Conservation (phyloP, 1,140 invertebrate species). For the Aphelenchoides avenae region DNA sequence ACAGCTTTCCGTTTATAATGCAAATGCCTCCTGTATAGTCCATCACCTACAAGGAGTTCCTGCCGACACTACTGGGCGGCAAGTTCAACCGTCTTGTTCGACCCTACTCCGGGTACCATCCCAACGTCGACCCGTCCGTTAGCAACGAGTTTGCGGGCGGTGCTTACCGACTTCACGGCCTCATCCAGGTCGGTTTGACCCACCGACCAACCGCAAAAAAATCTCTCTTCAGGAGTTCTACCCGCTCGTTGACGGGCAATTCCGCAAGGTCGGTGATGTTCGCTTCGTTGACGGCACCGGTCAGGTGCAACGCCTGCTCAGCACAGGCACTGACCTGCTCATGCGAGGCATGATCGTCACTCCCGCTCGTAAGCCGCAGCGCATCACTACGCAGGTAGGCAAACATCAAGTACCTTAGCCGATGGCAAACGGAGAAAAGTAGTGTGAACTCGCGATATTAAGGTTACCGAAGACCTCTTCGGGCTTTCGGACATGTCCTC, state of each 20-base stretch:
- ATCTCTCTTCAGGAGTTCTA: conserved; percentile 35
- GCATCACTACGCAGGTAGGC: conserved; percentile 27
- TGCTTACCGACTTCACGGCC: conserved; percentile 35
- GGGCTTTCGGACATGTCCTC: conserved; percentile 30
- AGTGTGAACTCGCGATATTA: too few species aligned
- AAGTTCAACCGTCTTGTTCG: conserved; percentile 13
- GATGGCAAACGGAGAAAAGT: neutral
- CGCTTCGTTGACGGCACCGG: conserved; percentile 16
- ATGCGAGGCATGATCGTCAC: conserved; percentile 32
- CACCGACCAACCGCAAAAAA: conserved; percentile 7
- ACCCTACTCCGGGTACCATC: conserved; percentile 34
- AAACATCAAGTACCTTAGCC: too few species aligned
- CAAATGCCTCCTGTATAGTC: too few species aligned
- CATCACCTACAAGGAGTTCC: conserved; percentile 43
- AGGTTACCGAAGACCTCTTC: conserved; percentile 29
- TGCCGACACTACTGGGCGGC: conserved; percentile 34
- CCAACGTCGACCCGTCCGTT: conserved; percentile 29
- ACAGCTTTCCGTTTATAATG: too few species aligned
- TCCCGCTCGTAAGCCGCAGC: conserved; percentile 26
- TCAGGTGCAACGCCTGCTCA: conserved; percentile 22
- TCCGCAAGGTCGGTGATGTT: conserved; percentile 34
- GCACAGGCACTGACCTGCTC: conserved; percentile 26
- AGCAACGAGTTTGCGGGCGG: conserved; percentile 36
- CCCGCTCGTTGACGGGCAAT: conserved; percentile 29
- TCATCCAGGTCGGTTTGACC: conserved; percentile 26